Evolutionary conservation across 2,797 vertebrate genomes (phyloP), one percentile per base, ranked within the genome.

Genomic region (Sebastes flavidus): DNA sequence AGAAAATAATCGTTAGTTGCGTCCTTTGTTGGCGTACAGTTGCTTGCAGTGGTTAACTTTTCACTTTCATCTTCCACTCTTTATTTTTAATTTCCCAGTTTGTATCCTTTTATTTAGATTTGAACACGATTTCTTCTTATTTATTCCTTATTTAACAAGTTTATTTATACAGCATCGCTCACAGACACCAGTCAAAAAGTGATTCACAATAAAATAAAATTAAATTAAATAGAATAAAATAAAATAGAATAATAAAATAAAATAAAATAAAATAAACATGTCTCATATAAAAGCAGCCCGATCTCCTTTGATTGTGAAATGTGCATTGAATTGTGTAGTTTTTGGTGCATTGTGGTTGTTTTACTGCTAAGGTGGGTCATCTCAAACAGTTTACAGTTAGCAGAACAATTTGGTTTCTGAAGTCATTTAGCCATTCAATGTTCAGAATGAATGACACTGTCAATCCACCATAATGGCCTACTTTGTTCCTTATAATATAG

Each of bases 251-350:
- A 36, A 36, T 38, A 13, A 13, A 38, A 38, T 38, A 29, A 29
- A 27, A 29, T 3, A 38, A 38, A 38, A 38, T 38, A 14, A 36
- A 36, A 36, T 4, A 36, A 38, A 38, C 36, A 38, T 38, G 13
- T 38, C 0, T 38, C 1, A 38, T 46, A n/a, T 59, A 27, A 67
- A 30, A 30, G 5, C 20, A 67, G 8, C 4, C 42, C 0, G 1
- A 0, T 9, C 32, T 10, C 6, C 20, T 22, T n/a, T 34, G 16
- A 32, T 14, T 10, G 18, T 52, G 52, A 60, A 34, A 52, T 25
- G 6, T 59, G 6, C 36, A 38, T 38, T 0, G 36, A 14, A 38
- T 38, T 2, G 5, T 38, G 36, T 38, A 38, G 36, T 38, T 38
- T 38, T 38, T 38, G 36, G 36, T 38, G 36, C 36, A 14, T 38